Evolutionary conservation across 2,888 invertebrate species (phyloP), one percentile per base, ranked within the genome.

Genomic region (Andrena marginata): DNA sequence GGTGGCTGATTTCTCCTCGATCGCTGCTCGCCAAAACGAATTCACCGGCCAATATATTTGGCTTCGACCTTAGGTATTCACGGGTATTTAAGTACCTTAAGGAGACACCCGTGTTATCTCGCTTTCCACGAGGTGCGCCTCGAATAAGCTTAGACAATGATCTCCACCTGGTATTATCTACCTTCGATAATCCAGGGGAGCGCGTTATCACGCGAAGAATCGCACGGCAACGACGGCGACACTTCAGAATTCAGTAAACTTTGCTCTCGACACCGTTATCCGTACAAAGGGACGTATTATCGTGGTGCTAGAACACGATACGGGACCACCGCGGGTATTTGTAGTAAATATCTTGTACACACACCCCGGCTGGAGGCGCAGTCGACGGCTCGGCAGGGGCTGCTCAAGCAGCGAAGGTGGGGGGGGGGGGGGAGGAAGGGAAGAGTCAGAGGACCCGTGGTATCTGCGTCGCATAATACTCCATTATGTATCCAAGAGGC

Each of bases 261-360:
- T 84, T 84, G 68, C 83, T 84, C 77, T 79, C 77, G 77, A 82
- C 80, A 77, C 67, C 77, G 86, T 86, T 85, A 80, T 84, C 79
- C 86, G 79, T 85, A 90, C 88, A 90, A 90, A 87, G 87, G 87
- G 83, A 88, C 84, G 87, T 90, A 91, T 90, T 92, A 92, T 92
- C 89, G 85, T 77, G 82, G 83, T 72, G 82, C 84, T 80, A 83
- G 79, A 77, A 86, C 83, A 85, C 85, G 89, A 91, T 91, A 92
- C 88, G 89, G 84, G 56, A 85, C 73, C 85, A 88, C 86, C 91
- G 85, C 83, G 88, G 87, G 87, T 92, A 92, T 93, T 93, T 91
- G 90, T 90, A 87, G 91, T 91, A 91, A 92, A 92, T 92, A 92
- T 93, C 93, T 92, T 92, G 92, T 91, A 89, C 89, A 92, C 90